Evolutionary conservation across 2,113 vertebrate species (phyloP), one percentile per base, ranked within the genome.

Genomic region (Pteropus alecto): DNA sequence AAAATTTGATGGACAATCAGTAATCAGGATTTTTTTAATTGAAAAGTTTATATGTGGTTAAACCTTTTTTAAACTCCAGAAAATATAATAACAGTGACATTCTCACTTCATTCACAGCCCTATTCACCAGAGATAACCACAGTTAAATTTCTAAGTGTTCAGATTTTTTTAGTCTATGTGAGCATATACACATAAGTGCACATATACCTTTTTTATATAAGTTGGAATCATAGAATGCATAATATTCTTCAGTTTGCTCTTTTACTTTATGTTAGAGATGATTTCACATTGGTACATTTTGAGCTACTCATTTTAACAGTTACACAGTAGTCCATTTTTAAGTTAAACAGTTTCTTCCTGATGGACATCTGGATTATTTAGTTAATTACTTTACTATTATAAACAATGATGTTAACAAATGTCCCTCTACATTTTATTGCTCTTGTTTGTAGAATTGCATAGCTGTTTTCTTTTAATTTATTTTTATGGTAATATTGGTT

Each of bases 391-490:
- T 48, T 38, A 68, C 19, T 86, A 9, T 82, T 93, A 43, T 41
- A 77, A 93, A 70, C 38, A 90, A 19, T 89, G 43, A 21, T 86
- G 6, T 76, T 82, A 90, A 81, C 16, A 93, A 76, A 18, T 43
- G 77, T 77, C 33, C 54, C 90, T 94, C 43, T 91, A 5, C 30
- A 46, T 90, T 90, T 95, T 87, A 95, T 86, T 96, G 48, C 19
- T 76, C 28, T n/a, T 79, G 24, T 76, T 89, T 95, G 12, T 79
- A 76, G 79, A 89, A 54, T 76, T 48, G 67, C 19, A 30, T 22
- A n/a, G 28, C 24, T 70, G 28, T 87, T 79, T 51, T 51, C 51
- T 51, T 51, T 51, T 51, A 48, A 48, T 48, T 48, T 48, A 51
- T 51, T 51, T 51, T 51, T 51, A 16, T 51, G 51, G 51, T 51